Conservation (phyloP, 2,113 vertebrate genomes). For the Prietella phreatophila region DNA sequence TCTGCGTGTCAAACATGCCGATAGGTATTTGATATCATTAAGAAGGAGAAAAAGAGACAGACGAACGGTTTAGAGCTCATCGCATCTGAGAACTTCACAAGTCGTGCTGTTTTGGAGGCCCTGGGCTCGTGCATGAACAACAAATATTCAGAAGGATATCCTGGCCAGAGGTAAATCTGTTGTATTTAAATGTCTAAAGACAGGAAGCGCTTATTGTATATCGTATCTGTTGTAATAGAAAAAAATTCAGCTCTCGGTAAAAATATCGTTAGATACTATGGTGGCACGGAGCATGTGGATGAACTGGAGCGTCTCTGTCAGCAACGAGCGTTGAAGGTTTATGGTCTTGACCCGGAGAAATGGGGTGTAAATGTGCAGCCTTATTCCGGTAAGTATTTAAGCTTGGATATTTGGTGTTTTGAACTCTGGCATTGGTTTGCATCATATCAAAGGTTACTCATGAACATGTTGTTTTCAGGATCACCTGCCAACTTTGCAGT, state of each 20-base stretch:
- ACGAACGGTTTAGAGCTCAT: slow-evolving; percentile 88
- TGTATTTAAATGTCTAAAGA: not conserved
- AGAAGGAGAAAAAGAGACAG: slow-evolving; percentile 91
- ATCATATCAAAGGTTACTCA: not conserved
- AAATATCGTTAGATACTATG: slow-evolving; percentile 81
- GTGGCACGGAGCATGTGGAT: slow-evolving; percentile 89
- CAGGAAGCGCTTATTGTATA: too few species aligned
- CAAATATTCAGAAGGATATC: slow-evolving; percentile 97
- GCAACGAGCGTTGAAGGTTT: slow-evolving; percentile 84
- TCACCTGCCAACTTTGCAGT: slow-evolving; percentile 94
- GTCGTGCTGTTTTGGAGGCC: slow-evolving; percentile 93
- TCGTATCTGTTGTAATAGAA: not conserved
- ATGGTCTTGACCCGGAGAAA: slow-evolving; percentile 79
- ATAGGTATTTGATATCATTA: slow-evolving; percentile 90
- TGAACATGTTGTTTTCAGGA: slow-evolving; percentile 66
- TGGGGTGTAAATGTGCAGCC: slow-evolving; percentile 98
- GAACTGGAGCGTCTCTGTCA: slow-evolving; percentile 93
- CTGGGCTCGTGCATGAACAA: slow-evolving; percentile 97
- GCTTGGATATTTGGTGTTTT: not conserved
- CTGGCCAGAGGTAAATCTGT: slow-evolving; percentile 85
- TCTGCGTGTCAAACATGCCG: not conserved
- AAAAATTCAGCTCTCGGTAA: not conserved
- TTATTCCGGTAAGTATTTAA: slow-evolving; percentile 86
- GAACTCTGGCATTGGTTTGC: not conserved
- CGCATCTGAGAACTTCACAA: slow-evolving; percentile 93